Evolutionary conservation across 2,888 invertebrate genomes (phyloP), one percentile per base, ranked within the genome.

Genomic region (Apamea sordens): DNA sequence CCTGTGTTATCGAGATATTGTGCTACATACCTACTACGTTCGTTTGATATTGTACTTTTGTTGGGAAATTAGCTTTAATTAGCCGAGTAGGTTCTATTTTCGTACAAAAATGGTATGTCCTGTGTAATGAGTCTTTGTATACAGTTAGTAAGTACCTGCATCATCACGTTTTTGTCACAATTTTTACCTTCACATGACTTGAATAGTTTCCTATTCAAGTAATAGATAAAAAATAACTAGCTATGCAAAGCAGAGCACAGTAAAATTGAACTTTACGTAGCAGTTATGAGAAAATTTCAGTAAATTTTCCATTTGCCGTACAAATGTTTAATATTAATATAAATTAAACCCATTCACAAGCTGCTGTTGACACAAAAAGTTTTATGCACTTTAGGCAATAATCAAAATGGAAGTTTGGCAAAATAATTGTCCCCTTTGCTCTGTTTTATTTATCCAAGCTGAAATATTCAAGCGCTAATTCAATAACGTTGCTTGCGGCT

Each of bases 381-480:
- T 93, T 87, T 85, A 90, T 91, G 90, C 90, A 92, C 89, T 91
- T 91, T 89, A 87, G 83, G 89, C 85, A 87, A 89, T 89, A 89
- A 88, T 89, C 82, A 88, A 86, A 90, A 85, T 88, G 84, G 87
- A 88, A 88, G 80, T 84, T 88, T 86, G 85, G 77, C 88, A 83
- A 90, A 90, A 90, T 89, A 85, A 88, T 86, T 86, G 87, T 86
- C 82, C 90, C 93, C 91, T 91, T 93, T 92, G 89, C 92, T 92
- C 86, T 89, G 92, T 91, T 94, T 95, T 95, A 95, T 95, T 95
- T 94, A 93, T 91, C 90, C 90, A 91, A 91, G 90, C 91, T 92
- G 92, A 95, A 95, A 95, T 94, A 95, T 95, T 95, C 93, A 92
- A 92, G 91, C 91, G 92, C 92, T 96, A 96, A 96, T 94, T 94